These are phyloP conservation scores for Ptychoptera contaminata DNA, from an alignment of 2,888 invertebrate species.

Conservation along the genomic window DNA sequence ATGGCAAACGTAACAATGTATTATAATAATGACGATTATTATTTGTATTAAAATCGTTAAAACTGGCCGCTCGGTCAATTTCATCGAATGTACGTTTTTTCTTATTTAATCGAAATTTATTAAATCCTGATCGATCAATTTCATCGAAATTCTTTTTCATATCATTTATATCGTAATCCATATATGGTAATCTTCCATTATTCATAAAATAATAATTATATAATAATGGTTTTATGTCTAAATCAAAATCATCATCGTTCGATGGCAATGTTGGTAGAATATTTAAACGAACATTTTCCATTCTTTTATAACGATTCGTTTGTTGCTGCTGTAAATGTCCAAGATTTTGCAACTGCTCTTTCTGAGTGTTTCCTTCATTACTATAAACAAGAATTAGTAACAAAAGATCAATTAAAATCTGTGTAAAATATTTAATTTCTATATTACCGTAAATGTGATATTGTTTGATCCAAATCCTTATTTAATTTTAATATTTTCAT, in stretches of 20 bases:
- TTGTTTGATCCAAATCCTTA: too few species aligned
- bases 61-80: constrained; percentile 5
- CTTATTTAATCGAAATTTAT: background rate
- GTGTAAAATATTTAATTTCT: too few species aligned
- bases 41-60: constrained; percentile 1
- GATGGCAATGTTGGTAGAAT: background rate
- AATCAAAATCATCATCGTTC: constrained; percentile 2
- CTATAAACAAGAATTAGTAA: too few species aligned
- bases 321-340: background rate
- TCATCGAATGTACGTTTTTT: constrained; percentile 6
- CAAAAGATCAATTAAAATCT: too few species aligned
- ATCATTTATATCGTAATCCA: background rate
- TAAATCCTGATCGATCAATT: constrained; percentile 11
- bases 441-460: too few species aligned
- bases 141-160: constrained; percentile 9
- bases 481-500: too few species aligned
- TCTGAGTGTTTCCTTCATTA: background rate
- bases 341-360: constrained; percentile 1
- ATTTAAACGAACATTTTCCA: background rate
- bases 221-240: constrained; percentile 9
- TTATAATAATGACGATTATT: too few species aligned
- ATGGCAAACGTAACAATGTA: too few species aligned
- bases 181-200: background rate
- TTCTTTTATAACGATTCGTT: background rate
- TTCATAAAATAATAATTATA: constrained; percentile 10